Evolutionary conservation across 2,797 vertebrate genomes (phyloP).

Genomic region (Myotis planiceps): DNA sequence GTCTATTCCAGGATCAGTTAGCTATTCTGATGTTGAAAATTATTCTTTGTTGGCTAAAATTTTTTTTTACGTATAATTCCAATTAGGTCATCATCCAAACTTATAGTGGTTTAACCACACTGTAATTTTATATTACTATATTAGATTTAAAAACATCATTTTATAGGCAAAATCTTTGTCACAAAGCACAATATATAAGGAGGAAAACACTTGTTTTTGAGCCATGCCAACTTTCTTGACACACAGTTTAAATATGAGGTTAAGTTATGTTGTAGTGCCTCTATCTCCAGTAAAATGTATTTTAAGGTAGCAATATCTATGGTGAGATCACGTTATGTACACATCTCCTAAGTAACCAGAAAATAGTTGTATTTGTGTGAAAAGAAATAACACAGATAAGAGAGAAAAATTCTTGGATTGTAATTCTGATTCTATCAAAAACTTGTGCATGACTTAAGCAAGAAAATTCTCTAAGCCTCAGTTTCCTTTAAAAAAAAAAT

Average conservation of each 20-base stretch:
- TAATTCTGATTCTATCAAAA: slow-evolving; percentile 46
- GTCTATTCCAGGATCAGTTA: not conserved
- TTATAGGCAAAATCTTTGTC: not conserved
- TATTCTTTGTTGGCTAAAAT: slow-evolving; percentile 29
- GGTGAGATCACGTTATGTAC: not conserved
- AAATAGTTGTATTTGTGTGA: slow-evolving; percentile 32
- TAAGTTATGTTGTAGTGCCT: not conserved
- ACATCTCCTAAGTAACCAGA: not conserved
- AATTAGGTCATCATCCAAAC: slow-evolving; percentile 24
- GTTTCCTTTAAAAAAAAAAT: not conserved
- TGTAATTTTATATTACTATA: not conserved
- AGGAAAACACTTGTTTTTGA: not conserved
- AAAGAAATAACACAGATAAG: not conserved
- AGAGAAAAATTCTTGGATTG: not conserved
- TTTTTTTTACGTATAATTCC: not conserved
- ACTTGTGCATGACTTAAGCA: not conserved
- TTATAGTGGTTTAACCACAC: not conserved
- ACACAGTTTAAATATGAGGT: not conserved
- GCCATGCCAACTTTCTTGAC: not conserved
- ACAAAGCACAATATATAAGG: not conserved
- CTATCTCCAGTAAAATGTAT: not conserved
- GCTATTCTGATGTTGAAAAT: slow-evolving; percentile 41
- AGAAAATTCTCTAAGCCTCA: not conserved
- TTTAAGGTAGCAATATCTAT: not conserved
- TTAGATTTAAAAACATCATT: not conserved